Conservation (phyloP, 2,888 invertebrate species). For the Melanophora roralis region DNA sequence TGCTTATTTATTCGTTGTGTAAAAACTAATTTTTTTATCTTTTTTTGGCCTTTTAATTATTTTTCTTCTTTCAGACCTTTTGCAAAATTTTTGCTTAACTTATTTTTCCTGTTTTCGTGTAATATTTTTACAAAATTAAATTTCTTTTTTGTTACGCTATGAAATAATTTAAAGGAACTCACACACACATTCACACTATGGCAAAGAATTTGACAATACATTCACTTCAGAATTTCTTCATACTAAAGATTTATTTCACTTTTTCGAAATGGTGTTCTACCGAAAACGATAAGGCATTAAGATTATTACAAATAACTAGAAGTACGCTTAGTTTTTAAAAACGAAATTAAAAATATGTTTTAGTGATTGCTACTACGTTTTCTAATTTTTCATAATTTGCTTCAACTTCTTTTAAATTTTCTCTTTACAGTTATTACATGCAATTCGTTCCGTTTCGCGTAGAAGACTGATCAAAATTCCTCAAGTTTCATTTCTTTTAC, state of each 20-base stretch:
- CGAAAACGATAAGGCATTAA: neutral
- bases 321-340: slow-evolving; percentile 6
- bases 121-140: slow-evolving; percentile 38
- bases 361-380: slow-evolving; percentile 15
- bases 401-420: slow-evolving; percentile 45
- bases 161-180: slow-evolving; percentile 15
- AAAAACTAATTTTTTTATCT: slow-evolving; percentile 7
- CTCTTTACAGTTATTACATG: slow-evolving; percentile 55
- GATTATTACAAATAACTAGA: neutral
- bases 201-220: slow-evolving; percentile 5
- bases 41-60: slow-evolving; percentile 1
- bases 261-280: neutral
- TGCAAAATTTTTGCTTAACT: neutral
- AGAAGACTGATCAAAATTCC: slow-evolving; percentile 51
- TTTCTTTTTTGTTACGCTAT: slow-evolving; percentile 4
- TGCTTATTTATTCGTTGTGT: neutral
- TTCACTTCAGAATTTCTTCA: slow-evolving; percentile 28
- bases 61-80: neutral
- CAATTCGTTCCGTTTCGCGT: slow-evolving; percentile 58
- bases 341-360: slow-evolving; percentile 29
- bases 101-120: slow-evolving; percentile 37
- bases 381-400: slow-evolving; percentile 37
- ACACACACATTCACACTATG: slow-evolving; percentile 20
- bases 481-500: slow-evolving; percentile 23
- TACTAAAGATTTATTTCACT: neutral